Evolutionary conservation across 1,140 invertebrate species (phyloP), one percentile per base, ranked within the genome.

Genomic region (Ceratoteleas bidentatus): DNA sequence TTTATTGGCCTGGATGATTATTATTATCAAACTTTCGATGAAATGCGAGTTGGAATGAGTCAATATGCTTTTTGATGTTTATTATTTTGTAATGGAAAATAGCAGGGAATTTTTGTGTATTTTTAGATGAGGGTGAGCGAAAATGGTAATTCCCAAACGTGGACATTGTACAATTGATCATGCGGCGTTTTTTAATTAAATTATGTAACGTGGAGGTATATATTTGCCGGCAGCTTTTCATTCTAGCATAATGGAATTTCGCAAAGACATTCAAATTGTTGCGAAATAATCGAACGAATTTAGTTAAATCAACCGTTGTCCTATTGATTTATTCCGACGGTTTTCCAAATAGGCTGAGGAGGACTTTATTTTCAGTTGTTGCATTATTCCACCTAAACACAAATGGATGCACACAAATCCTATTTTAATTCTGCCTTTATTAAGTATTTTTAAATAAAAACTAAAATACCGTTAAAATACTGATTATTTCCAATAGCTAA

Each of bases 311-410:
- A 56, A 62, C 49, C 58, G 13, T 6, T 52, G 58, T 13, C 43
- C 36, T 62, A 73, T 73, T 56, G 69, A 73, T 73, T 73, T 47
- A 62, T 15, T n/a, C 52, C 34, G 47, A 62, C 16, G 34, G 58
- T 62, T 73, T 73, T 62, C 32, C 50, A 62, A 73, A 73, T 34
- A 62, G 8, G 6, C 33, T 15, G 16, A 34, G 50, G 36, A 32
- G 0, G 16, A 33, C 36, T 73, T 73, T 73, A 73, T 73, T 56
- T 54, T 49, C n/a, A 34, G 45, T 53, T 45, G 45, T 53, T 45
- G 15, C 50, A 61, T 58, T 16, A 34, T 36, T 56, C 24, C 53
- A 2, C 14, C 36, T 56, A 15, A 15, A 57, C 7, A 3, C 10
- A 45, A 16, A 6, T 33, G 38, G 43, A 24, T n/a, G 54, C 14